Conservation (phyloP, 1,140 invertebrate genomes). For the Eciton burchellii region DNA sequence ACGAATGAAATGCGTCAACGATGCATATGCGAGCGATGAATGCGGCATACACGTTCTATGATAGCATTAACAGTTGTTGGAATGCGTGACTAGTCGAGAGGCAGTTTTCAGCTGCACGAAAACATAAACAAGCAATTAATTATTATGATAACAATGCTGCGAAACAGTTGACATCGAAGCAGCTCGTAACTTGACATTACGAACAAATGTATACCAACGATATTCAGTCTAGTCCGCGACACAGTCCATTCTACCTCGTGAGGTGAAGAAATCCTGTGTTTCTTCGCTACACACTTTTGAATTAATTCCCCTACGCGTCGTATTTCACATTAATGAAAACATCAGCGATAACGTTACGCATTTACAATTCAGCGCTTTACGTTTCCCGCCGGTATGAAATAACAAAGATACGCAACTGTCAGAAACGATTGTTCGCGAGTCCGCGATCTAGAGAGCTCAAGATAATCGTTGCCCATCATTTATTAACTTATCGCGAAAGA, state of each 20-base stretch:
- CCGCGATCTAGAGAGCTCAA: neutral
- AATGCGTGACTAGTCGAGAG: conserved; percentile 54
- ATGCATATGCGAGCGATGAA: conserved; percentile 49
- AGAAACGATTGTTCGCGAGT: neutral
- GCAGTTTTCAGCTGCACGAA: conserved; percentile 48
- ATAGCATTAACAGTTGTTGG: conserved; percentile 55
- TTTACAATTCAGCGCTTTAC: neutral
- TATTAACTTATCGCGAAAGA: neutral
- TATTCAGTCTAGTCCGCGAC: conserved; percentile 35
- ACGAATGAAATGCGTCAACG: conserved; percentile 49
- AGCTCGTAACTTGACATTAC: conserved; percentile 3
- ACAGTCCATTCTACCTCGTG: conserved; percentile 6
- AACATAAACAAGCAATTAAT: conserved; percentile 55
- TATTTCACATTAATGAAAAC: conserved; percentile 13
- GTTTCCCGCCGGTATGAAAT: neutral
- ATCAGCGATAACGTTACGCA: conserved; percentile 8
- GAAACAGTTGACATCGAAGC: conserved; percentile 37
- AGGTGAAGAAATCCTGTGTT: conserved; percentile 32
- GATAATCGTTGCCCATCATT: neutral
- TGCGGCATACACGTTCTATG: conserved; percentile 41
- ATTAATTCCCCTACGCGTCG: conserved; percentile 21
- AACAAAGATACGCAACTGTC: conserved; percentile 7
- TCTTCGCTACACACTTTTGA: conserved; percentile 27
- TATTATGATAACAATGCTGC: conserved; percentile 47
- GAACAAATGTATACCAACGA: conserved; percentile 47